Evolutionary conservation across 2,888 invertebrate genomes (phyloP).

Genomic region (Euzetes globulus): DNA sequence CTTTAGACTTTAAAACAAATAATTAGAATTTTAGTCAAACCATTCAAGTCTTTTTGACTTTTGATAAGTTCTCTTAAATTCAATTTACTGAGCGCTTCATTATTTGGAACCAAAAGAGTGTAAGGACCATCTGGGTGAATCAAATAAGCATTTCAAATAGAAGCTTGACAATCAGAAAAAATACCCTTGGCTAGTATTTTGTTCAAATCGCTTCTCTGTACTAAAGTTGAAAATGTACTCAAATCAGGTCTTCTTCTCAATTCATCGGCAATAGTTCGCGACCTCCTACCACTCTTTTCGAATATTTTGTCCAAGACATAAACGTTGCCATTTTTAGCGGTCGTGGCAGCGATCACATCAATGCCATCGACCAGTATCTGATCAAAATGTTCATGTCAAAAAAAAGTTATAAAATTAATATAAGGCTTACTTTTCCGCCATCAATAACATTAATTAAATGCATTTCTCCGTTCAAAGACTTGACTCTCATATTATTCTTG

Average conservation of each 20-base stretch:
- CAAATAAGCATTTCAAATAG: neutral
- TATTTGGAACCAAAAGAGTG: constrained; percentile 33
- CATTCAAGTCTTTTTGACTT: neutral
- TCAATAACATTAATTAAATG: constrained; percentile 38
- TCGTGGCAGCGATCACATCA: constrained; percentile 32
- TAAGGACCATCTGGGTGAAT: constrained; percentile 28
- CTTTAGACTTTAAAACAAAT: neutral
- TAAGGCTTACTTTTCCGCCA: constrained; percentile 36
- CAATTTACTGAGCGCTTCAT: constrained; percentile 27
- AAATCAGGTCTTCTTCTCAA: constrained; percentile 38
- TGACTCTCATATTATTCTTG: constrained; percentile 26
- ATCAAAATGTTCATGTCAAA: neutral
- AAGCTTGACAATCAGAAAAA: neutral
- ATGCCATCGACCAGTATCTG: constrained; percentile 33
- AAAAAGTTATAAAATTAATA: neutral
- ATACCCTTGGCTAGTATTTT: constrained; percentile 8
- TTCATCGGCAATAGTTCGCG: constrained; percentile 43
- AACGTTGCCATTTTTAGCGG: constrained; percentile 44
- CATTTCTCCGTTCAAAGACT: constrained; percentile 34
- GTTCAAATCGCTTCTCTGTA: constrained; percentile 14
- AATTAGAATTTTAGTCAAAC: neutral
- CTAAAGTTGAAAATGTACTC: constrained; percentile 16
- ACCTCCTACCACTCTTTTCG: constrained; percentile 22
- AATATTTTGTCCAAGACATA: constrained; percentile 45
- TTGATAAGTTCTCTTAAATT: neutral